These are phyloP conservation scores for Dryas iulia DNA, from an alignment of 1,140 invertebrate genomes.

Conservation along the genomic window DNA sequence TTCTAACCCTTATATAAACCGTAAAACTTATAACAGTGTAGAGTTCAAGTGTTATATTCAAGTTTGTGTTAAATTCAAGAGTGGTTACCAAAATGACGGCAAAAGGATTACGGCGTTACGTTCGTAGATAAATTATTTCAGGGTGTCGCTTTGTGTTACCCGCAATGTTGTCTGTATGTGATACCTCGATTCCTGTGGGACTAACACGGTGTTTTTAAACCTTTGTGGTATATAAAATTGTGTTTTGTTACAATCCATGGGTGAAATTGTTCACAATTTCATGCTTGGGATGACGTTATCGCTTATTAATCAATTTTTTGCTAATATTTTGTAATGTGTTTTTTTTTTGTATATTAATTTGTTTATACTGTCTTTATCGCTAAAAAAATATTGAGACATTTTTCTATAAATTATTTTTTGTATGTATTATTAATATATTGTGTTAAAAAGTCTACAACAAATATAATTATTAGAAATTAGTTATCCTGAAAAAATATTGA, in stretches of 20 bases:
- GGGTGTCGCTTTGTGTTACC: constrained; percentile 64
- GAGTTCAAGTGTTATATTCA: constrained; percentile 42
- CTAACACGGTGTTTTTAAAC: constrained; percentile 40
- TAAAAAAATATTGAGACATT: background rate
- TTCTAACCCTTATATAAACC: constrained; percentile 1
- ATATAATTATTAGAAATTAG: no score
- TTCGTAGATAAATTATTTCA: constrained; percentile 67
- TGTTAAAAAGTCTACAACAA: no score
- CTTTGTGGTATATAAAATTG: constrained; percentile 39
- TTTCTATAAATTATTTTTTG: background rate
- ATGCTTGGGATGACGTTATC: constrained; percentile 41
- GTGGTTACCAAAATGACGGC: constrained; percentile 54
- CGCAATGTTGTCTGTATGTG: constrained; percentile 57
- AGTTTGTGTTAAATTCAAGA: constrained; percentile 36
- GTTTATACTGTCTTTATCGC: background rate
- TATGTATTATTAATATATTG: background rate
- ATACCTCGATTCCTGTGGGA: constrained; percentile 39
- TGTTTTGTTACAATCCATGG: constrained; percentile 20
- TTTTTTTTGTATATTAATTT: background rate
- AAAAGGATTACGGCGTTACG: constrained; percentile 53
- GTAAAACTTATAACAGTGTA: constrained; percentile 24
- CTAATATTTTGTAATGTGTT: background rate
- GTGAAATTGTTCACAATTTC: constrained; percentile 21
- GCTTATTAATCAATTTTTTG: constrained; percentile 27
- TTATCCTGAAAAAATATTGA: no score